phyloP scores from a whole-genome alignment of 2,888 invertebrate species.

The Argyresthia albistria region DNA sequence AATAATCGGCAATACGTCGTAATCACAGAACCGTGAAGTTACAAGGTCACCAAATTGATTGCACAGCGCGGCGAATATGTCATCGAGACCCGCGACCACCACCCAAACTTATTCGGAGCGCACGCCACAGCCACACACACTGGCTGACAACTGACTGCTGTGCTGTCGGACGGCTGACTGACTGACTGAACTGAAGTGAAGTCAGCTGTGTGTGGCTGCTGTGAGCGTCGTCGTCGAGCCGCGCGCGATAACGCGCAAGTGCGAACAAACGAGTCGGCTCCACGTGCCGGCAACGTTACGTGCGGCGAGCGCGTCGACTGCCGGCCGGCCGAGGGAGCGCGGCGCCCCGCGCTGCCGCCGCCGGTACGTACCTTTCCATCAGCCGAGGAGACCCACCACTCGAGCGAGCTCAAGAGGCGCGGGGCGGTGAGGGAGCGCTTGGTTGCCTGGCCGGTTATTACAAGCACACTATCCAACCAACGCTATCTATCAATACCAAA shows the following conservation, averaged over 20 bases:
- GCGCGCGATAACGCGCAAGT: slow-evolving; percentile 6
- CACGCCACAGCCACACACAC: neutral
- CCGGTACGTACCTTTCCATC: neutral
- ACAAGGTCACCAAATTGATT: slow-evolving; percentile 37
- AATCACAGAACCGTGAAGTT: slow-evolving; percentile 28
- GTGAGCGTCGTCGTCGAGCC: neutral
- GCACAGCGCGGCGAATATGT: slow-evolving; percentile 26
- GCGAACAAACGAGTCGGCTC: slow-evolving; percentile 8
- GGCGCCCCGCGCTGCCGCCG: neutral
- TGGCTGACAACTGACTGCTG: neutral
- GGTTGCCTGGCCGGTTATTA: no score
- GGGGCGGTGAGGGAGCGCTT: neutral
- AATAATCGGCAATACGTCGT: slow-evolving; percentile 18
- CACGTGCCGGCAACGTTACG: slow-evolving; percentile 8
- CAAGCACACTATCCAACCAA: neutral
- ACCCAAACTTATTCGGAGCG: neutral
- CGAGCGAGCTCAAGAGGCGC: no score
- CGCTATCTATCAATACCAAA: slow-evolving; percentile 4
- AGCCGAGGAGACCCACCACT: no score
- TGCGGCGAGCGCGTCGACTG: neutral
- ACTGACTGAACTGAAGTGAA: neutral
- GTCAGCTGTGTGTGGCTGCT: neutral
- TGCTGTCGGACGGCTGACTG: no score
- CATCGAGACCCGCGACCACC: neutral
- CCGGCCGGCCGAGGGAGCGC: no score